Conservation (phyloP, 2,888 invertebrate species). For the Molanna angustata region DNA sequence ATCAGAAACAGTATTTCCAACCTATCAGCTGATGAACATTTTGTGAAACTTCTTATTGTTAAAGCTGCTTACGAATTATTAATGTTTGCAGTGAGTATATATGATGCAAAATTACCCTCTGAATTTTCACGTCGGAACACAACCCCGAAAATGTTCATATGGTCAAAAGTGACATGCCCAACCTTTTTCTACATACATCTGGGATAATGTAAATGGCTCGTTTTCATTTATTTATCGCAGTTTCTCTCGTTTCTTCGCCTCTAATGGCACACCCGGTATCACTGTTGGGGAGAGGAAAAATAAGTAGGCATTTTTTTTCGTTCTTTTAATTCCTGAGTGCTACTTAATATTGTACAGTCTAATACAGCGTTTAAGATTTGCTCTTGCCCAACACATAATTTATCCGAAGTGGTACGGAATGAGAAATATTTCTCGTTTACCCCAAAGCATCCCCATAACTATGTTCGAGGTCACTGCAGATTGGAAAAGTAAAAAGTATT, state of each 20-base stretch:
- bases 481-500: no score
- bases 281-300: neutral
- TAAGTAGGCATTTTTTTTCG: no score
- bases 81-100: no score
- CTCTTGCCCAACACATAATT: neutral
- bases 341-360: slow-evolving; percentile 1
- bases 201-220: slow-evolving; percentile 30
- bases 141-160: neutral
- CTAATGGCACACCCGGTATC: slow-evolving; percentile 22
- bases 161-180: slow-evolving; percentile 12
- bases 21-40: no score
- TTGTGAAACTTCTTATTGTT: no score
- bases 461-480: no score
- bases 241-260: slow-evolving; percentile 28
- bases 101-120: no score
- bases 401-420: neutral
- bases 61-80: no score
- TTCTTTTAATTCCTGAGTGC: slow-evolving; percentile 4
- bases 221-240: slow-evolving; percentile 31
- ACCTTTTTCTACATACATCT: slow-evolving; percentile 14
- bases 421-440: neutral
- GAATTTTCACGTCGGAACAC: no score
- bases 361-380: neutral
- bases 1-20: no score
- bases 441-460: no score